Conservation (phyloP, 2,113 vertebrate species). For the Triplophysa rosa region DNA sequence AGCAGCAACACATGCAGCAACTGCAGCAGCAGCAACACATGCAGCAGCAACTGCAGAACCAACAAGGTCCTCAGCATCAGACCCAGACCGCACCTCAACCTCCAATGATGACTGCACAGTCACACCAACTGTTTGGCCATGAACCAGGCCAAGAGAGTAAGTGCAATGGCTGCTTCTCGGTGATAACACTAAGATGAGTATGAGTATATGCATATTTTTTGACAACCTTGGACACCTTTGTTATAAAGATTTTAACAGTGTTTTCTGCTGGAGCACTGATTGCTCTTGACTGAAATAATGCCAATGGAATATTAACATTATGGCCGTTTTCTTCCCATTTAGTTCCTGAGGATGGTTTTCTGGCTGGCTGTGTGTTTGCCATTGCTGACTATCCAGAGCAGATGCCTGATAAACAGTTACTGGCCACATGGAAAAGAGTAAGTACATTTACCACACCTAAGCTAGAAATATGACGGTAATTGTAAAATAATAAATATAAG, state of each 20-base stretch:
- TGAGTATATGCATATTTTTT: not conserved
- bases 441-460: slow-evolving; percentile 45
- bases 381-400: slow-evolving; percentile 97
- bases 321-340: slow-evolving; percentile 10
- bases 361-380: slow-evolving; percentile 92
- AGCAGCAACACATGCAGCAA: slow-evolving; percentile 73
- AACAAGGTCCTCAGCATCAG: slow-evolving; percentile 71
- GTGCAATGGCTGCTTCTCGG: slow-evolving; percentile 56
- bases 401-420: slow-evolving; percentile 94
- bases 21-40: slow-evolving; percentile 76
- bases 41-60: slow-evolving; percentile 74
- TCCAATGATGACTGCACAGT: slow-evolving; percentile 67
- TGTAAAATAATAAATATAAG: too few relatives aligned
- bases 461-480: too few relatives aligned
- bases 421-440: slow-evolving; percentile 95
- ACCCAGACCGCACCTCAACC: slow-evolving; percentile 62
- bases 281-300: not conserved
- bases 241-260: not conserved
- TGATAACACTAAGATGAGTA: not conserved
- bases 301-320: not conserved
- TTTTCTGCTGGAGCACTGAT: not conserved
- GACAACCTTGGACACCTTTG: not conserved
- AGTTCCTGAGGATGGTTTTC: slow-evolving; percentile 93
- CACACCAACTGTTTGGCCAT: slow-evolving; percentile 87
- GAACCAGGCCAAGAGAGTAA: slow-evolving; percentile 89